Base-by-base conservation (phyloP, 2,113 vertebrate species). In the Equus quagga region DNA sequence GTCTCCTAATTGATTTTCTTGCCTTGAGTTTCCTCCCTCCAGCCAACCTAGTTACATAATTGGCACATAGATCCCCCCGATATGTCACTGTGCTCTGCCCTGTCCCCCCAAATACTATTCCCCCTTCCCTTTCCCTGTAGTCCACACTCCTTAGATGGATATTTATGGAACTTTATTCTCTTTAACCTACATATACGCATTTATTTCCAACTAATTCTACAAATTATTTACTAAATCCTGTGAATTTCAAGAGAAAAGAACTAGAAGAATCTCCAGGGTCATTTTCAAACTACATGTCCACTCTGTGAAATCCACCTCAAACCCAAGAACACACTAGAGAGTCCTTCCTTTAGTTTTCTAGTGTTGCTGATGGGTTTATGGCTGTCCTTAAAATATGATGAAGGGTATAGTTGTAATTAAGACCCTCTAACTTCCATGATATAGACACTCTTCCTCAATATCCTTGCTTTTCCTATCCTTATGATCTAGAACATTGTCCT, bases 191-290 rank as follows among this genome's bases (percentile, higher is more conserved):
- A 78, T 10, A 70, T 46, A 75, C 18, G 44, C 13, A 94, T 24
- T 94, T 62, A 80, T 94, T 85, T 94, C 44, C 44, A 85, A 33
- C 2, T 64, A 65, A 8, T 81, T 5, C 56, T 95, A 19, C 17
- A 92, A 72, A 75, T 51, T 89, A 6, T 65, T 76, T 81, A 69
- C 46, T 75, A 49, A 56, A 49, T 19, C 49, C 2, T 33, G 6
- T 83, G 8, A 65, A 44, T 58, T 93, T 87, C 13, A 94, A 41
- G n/a, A 69, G 14, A 69, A 60, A 78, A 60, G 10, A 31, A 54
- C 3, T 70, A 62, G 51, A 56, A 83, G 33, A 51, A 26, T 33
- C 12, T 85, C 46, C 6, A 60, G 3, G 13, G 6, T 78, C 33
- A 31, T 67, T 46, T 44, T 69, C 26, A 90, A 69, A 56, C 56